phyloP scores from a whole-genome alignment of 2,797 vertebrate species.

The Hippoglossus hippoglossus region DNA sequence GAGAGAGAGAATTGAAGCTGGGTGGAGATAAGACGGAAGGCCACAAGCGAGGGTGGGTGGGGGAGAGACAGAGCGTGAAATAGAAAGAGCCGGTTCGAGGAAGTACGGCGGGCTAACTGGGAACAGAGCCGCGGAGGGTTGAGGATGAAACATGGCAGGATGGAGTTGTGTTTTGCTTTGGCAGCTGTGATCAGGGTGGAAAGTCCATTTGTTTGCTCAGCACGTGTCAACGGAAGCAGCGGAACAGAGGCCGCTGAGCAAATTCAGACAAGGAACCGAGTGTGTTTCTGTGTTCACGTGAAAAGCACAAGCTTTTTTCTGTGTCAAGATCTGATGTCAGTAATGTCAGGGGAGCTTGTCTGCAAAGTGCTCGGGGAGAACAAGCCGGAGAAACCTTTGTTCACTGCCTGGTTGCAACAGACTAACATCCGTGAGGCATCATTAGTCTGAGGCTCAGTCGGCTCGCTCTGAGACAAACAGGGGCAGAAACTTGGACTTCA shows the following conservation, averaged over 20 bases:
- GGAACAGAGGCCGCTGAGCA: background rate
- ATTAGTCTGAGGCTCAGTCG: constrained; percentile 39
- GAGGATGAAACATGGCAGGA: constrained; percentile 25
- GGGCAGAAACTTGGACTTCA: constrained; percentile 19
- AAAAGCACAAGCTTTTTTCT: constrained; percentile 50
- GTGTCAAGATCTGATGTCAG: constrained; percentile 46
- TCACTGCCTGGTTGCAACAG: constrained; percentile 52
- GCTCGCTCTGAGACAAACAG: background rate
- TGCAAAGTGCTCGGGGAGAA: constrained; percentile 38
- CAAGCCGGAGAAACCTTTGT: constrained; percentile 57
- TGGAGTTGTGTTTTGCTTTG: constrained; percentile 26
- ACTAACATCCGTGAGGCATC: constrained; percentile 60
- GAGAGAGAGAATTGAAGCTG: constrained; percentile 12
- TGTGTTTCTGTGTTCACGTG: constrained; percentile 44
- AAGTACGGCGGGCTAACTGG: background rate
- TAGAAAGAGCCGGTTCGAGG: constrained; percentile 22
- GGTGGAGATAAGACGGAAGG: constrained; percentile 22
- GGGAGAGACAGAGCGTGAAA: constrained; percentile 35
- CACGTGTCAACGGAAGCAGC: constrained; percentile 10
- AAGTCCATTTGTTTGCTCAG: constrained; percentile 32
- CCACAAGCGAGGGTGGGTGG: background rate
- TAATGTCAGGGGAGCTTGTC: constrained; percentile 57
- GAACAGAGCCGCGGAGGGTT: background rate
- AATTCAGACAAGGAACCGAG: constrained; percentile 12
- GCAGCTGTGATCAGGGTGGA: constrained; percentile 18